phyloP scores from a whole-genome alignment of 1,140 invertebrate genomes.

The Vollenhovia emeryi region DNA sequence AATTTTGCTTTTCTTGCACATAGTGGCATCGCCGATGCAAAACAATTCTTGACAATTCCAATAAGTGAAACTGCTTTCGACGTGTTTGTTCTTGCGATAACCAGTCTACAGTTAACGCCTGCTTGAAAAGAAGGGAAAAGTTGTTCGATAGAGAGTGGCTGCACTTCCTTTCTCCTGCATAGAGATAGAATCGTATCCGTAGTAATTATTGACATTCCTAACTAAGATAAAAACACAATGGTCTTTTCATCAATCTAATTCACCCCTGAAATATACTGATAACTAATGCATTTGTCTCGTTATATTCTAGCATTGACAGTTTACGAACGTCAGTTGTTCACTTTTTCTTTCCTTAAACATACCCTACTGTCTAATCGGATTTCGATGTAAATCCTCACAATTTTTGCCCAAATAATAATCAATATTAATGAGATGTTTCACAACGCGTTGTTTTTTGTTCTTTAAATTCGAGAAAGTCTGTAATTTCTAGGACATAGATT shows the following conservation, averaged over 20 bases:
- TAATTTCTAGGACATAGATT: constrained; percentile 7
- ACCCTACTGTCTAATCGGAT: neutral
- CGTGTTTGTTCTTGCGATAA: constrained; percentile 28
- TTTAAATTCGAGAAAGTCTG: constrained; percentile 2
- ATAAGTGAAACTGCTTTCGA: constrained; percentile 63
- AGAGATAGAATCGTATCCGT: constrained; percentile 3
- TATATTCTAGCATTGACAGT: neutral
- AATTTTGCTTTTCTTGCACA: neutral
- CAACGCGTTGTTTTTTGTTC: neutral
- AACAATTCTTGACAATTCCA: neutral
- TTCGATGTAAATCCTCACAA: neutral
- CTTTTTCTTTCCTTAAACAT: neutral
- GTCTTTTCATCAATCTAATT: neutral
- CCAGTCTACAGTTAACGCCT: constrained; percentile 38
- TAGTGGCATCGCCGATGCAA: neutral
- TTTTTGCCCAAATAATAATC: neutral
- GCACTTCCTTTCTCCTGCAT: constrained; percentile 65
- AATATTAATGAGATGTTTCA: neutral
- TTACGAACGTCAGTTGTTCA: neutral
- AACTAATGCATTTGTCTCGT: neutral
- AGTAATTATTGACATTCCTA: constrained; percentile 44
- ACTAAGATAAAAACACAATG: neutral
- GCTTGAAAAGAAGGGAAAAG: constrained; percentile 74
- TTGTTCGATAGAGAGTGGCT: constrained; percentile 67
- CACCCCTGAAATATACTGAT: neutral